These are phyloP conservation scores for Brachionus paranguensis DNA, from an alignment of 1,140 invertebrate genomes.

Conservation along the genomic window DNA sequence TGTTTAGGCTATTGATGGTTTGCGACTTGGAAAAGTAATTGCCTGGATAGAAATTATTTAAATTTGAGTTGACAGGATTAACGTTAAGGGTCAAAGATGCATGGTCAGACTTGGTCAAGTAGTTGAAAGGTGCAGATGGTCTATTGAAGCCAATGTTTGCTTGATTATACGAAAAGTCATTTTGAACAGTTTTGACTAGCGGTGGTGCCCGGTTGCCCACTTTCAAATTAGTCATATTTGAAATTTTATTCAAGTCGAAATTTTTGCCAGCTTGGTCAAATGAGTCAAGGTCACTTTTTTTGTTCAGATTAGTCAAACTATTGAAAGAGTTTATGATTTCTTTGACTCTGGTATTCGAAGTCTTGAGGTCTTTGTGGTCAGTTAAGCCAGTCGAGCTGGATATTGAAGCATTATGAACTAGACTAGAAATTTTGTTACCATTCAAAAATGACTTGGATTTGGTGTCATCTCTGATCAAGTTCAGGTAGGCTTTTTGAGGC, in stretches of 20 bases:
- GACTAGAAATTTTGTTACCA: not conserved
- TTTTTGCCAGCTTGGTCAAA: not conserved
- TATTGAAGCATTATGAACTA: not conserved
- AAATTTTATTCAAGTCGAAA: not conserved
- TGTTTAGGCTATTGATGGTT: not conserved
- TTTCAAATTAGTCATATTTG: not conserved
- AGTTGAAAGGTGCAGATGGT: not conserved
- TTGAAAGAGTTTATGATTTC: conserved; percentile 18
- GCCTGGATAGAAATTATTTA: not conserved
- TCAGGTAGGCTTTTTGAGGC: not conserved
- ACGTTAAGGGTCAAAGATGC: not conserved
- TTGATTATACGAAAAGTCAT: not conserved
- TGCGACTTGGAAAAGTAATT: not conserved
- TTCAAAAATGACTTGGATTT: not conserved
- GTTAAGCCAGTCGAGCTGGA: not conserved
- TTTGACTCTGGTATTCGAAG: not conserved
- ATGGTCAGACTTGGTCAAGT: not conserved
- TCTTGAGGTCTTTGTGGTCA: not conserved
- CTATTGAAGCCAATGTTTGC: not conserved
- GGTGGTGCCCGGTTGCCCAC: not conserved
- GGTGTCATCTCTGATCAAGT: not conserved
- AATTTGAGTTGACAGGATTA: not conserved
- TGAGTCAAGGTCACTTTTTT: not conserved
- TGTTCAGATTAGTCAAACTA: conserved; percentile 3
- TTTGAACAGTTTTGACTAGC: not conserved